phyloP scores from a whole-genome alignment of 2,797 vertebrate species.

The Peromyscus eremicus region DNA sequence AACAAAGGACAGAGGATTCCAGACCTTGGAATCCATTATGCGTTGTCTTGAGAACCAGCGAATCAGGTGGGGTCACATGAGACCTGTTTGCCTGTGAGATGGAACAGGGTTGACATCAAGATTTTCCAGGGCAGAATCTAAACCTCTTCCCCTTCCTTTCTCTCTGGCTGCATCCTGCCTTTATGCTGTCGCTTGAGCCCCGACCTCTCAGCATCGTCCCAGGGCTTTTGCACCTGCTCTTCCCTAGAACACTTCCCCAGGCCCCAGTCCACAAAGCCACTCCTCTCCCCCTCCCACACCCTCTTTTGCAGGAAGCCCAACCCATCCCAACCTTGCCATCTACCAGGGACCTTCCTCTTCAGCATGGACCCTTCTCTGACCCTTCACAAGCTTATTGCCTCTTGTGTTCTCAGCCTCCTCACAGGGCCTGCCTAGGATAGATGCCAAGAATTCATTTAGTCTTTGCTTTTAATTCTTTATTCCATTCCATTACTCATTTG shows the following conservation, averaged over 20 bases:
- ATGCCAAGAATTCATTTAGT: constrained; percentile 60
- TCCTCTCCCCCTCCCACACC: neutral
- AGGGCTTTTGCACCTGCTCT: neutral
- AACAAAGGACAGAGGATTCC: neutral
- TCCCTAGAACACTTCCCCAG: neutral
- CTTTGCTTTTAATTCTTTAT: neutral
- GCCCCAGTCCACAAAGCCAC: neutral
- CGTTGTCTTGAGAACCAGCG: neutral
- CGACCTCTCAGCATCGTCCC: neutral
- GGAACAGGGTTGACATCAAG: neutral
- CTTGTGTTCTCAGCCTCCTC: neutral
- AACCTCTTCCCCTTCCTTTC: neutral
- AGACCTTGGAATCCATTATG: neutral
- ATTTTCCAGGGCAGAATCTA: neutral
- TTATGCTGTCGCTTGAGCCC: neutral
- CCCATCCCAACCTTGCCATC: neutral
- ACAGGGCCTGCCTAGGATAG: neutral
- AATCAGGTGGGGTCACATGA: neutral
- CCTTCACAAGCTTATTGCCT: too few relatives aligned
- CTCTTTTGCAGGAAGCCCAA: neutral
- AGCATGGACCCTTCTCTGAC: neutral
- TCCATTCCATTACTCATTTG: neutral
- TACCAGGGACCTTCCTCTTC: neutral
- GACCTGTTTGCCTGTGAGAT: neutral
- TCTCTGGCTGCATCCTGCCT: neutral